These are phyloP conservation scores for Bombus vancouverensis DNA, from an alignment of 1,140 invertebrate genomes.

Conservation along the genomic window DNA sequence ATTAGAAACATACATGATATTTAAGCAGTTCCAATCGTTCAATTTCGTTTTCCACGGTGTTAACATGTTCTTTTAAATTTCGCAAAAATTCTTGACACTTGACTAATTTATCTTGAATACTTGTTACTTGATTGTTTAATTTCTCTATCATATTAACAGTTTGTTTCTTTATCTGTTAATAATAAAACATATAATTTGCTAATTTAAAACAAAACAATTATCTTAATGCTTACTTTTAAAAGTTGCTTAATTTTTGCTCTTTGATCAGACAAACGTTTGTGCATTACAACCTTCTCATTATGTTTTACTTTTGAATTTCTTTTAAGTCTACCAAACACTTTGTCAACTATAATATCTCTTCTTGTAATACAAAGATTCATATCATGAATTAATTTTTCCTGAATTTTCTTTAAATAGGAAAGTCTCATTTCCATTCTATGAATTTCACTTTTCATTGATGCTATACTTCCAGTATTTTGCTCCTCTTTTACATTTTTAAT, in stretches of 20 bases:
- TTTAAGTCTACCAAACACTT: conserved; percentile 84
- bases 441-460: conserved; percentile 90
- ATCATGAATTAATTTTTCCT: conserved; percentile 89
- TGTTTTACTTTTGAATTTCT: conserved; percentile 77
- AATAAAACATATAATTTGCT: conserved; percentile 59
- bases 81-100: conserved; percentile 68
- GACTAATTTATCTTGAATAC: conserved; percentile 67
- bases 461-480: conserved; percentile 86
- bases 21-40: conserved; percentile 80
- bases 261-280: conserved; percentile 83
- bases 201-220: not conserved
- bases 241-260: conserved; percentile 84
- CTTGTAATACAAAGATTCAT: conserved; percentile 89
- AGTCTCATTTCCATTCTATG: conserved; percentile 89
- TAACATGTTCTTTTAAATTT: conserved; percentile 70
- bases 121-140: conserved; percentile 65
- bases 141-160: conserved; percentile 70
- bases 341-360: conserved; percentile 86
- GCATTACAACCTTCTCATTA: conserved; percentile 75
- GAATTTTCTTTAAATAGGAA: conserved; percentile 86
- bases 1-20: conserved; percentile 71
- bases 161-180: conserved; percentile 73
- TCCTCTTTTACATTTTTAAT: conserved; percentile 86
- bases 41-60: conserved; percentile 81
- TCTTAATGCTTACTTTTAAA: conserved; percentile 77